Evolutionary conservation across 2,113 vertebrate species (phyloP), one percentile per base, ranked within the genome.

Genomic region (Zosterops hypoxanthus): DNA sequence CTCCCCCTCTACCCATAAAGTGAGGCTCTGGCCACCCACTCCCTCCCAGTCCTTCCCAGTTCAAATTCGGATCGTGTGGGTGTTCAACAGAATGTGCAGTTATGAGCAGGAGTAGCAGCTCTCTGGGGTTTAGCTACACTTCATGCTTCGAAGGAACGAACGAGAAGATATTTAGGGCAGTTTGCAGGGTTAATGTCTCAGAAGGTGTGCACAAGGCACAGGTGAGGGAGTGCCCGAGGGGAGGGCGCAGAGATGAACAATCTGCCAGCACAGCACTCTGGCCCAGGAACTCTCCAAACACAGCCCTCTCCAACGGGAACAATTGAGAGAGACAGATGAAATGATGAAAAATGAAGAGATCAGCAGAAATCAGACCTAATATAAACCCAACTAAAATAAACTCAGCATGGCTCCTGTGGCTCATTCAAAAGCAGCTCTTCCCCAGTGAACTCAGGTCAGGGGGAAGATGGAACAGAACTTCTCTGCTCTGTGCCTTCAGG

Each of bases 361-460:
- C 90, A 86, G 94, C 93, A 93, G 91, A 94, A 96, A 94, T 56
- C 64, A 78, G 81, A 63, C 70, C 81, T 79, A 94, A 91, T 92
- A 78, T 66, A 81, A 95, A 88, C 89, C 49, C 52, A 95, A 39
- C 66, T 60, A 44, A 95, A 94, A 93, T 82, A 94, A 96, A 92
- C 93, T 90, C 96, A 90, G 87, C 92, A n/a, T 19, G 93, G 78
- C 59, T 94, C 76, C 79, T 41, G 49, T 66, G 55, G 93, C 87
- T 92, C 77, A 53, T 78, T 93, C 88, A 92, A 92, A 73, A 59
- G 80, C 46, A 70, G 24, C 39, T 91, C 78, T 61, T 69, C 86
- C 63, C 20, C 50, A 46, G 14, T n/a, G 81, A 73, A 42, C 50
- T 77, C 36, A 17, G 77, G 20, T 66, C 87, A 70, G 85, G 39